phyloP scores from a whole-genome alignment of 2,888 invertebrate genomes.

The Synanthedon myopaeformis region DNA sequence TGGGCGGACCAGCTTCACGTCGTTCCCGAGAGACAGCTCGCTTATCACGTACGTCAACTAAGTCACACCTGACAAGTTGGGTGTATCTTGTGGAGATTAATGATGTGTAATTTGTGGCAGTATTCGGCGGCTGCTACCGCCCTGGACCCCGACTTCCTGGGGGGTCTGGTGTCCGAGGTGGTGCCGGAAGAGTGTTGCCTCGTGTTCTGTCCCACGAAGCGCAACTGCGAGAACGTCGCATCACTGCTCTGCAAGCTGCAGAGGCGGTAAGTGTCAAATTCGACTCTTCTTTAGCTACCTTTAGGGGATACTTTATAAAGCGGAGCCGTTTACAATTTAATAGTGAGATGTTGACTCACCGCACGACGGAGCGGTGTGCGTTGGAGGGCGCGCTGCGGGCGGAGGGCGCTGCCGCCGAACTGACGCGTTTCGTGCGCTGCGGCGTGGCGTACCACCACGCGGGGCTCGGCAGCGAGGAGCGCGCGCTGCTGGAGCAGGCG shows the following conservation, averaged over 20 bases:
- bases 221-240: conserved; percentile 93
- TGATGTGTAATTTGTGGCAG: conserved; percentile 31
- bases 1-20: conserved; percentile 26
- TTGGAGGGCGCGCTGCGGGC: conserved; percentile 65
- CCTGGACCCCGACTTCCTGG: conserved; percentile 84
- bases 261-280: conserved; percentile 23
- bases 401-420: conserved; percentile 76
- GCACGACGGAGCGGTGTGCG: conserved; percentile 23
- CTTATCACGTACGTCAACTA: conserved; percentile 34
- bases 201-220: conserved; percentile 93
- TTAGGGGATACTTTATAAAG: too few species aligned
- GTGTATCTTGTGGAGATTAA: not conserved
- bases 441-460: conserved; percentile 97
- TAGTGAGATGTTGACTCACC: conserved; percentile 29
- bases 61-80: too few species aligned
- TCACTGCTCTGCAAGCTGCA: conserved; percentile 76
- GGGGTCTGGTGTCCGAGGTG: conserved; percentile 84
- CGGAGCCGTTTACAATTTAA: not conserved
- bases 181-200: conserved; percentile 84
- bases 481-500: conserved; percentile 85
- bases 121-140: conserved; percentile 70
- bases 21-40: conserved; percentile 31
- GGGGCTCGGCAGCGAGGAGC: conserved; percentile 88
- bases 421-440: conserved; percentile 76
- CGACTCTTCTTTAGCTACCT: too few species aligned